Evolutionary conservation across 2,888 invertebrate genomes (phyloP), one percentile per base, ranked within the genome.

Genomic region (Galerucella calmariensis): DNA sequence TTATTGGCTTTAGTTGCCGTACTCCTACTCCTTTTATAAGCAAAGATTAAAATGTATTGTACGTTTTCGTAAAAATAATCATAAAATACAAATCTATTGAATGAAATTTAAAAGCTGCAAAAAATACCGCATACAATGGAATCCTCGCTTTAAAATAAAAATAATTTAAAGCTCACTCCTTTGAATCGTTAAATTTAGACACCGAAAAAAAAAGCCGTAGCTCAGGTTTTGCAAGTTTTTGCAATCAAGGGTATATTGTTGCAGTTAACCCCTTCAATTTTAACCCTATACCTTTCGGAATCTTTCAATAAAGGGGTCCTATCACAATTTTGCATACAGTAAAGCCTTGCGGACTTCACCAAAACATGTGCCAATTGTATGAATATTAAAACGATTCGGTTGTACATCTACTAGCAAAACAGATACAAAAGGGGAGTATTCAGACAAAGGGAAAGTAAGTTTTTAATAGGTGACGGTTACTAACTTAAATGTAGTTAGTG

Each of bases 231-330:
- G 79, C 79, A 79, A 81, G 79, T 80, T 81, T 81, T 81, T 81
- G 81, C 81, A 80, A 81, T 81, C 80, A 80, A 75, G 76, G 70
- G 72, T 72, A 75, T 74, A 81, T 81, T 81, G 81, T 81, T 77
- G 75, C 76, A 76, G 72, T 72, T 69, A 73, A 74, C 79, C 79
- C 79, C 65, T 79, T 76, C 35, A 53, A 59, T 74, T 78, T 75
- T 74, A 79, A 79, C 81, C 80, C 80, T 77, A 76, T 76, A 78
- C 77, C 75, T 76, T 67, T 65, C 58, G 67, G 70, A 66, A 74
- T 77, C 79, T 77, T 78, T 79, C 77, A 74, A 78, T 77, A 69
- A 73, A 75, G 77, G 75, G 77, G 72, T 71, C 20, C 71, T 68
- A 35, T 41, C 56, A 59, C 51, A 74, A 77, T 77, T 79, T 77